Evolutionary conservation across 2,888 invertebrate genomes (phyloP).

Genomic region (Villa cingulata): DNA sequence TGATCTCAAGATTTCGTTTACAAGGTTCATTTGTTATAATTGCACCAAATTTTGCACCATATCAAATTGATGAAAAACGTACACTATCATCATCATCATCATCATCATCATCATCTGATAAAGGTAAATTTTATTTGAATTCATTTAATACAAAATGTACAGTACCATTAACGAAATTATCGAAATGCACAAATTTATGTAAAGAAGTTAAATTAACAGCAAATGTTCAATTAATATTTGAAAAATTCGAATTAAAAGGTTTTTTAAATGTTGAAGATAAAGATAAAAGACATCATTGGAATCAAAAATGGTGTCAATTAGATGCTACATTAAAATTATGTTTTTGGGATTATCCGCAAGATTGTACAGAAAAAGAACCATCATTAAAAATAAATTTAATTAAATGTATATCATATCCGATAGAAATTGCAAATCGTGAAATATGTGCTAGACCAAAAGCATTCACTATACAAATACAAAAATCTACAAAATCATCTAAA

Average conservation of each 20-base stretch:
- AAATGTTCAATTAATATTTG: constrained; percentile 14
- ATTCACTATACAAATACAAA: constrained; percentile 30
- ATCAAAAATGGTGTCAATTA: constrained; percentile 42
- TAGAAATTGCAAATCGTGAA: constrained; percentile 33
- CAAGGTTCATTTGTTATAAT: constrained; percentile 26
- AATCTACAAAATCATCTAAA: no score
- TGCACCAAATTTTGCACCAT: constrained; percentile 25
- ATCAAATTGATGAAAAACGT: constrained; percentile 14
- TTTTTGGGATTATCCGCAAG: constrained; percentile 41
- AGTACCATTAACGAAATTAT: constrained; percentile 18
- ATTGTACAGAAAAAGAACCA: constrained; percentile 30
- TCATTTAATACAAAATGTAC: constrained; percentile 20
- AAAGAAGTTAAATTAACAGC: constrained; percentile 19
- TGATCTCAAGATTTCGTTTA: constrained; percentile 30
- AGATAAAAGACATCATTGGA: constrained; percentile 37
- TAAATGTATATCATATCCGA: constrained; percentile 23
- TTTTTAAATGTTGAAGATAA: constrained; percentile 40
- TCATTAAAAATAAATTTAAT: constrained; percentile 33
- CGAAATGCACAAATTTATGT: constrained; percentile 24
- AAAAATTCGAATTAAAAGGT: constrained; percentile 28
- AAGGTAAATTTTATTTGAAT: constrained; percentile 21
- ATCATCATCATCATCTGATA: constrained; percentile 15
- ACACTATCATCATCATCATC: no score
- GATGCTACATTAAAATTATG: constrained; percentile 33
- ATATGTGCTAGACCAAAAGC: constrained; percentile 38